Evolutionary conservation across 2,113 vertebrate genomes (phyloP).

Genomic region (Tauraco erythrolophus): DNA sequence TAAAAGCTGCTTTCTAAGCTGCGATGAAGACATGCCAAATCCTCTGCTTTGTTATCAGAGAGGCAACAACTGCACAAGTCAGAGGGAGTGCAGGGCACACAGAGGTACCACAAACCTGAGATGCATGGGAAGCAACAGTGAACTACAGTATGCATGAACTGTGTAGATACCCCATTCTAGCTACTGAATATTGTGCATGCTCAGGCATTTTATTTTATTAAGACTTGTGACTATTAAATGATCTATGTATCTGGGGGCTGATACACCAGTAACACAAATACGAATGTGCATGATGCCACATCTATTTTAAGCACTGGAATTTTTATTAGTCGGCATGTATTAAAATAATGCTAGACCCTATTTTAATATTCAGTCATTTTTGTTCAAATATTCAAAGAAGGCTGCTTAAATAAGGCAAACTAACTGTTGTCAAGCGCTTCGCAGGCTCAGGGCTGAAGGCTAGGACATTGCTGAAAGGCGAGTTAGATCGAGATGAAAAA

Average conservation of each 20-base stretch:
- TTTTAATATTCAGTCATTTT: not conserved
- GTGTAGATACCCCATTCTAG: not conserved
- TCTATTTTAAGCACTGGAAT: not conserved
- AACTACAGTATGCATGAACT: not conserved
- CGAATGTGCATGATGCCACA: not conserved
- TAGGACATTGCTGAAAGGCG: accelerated
- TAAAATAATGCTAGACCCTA: not conserved
- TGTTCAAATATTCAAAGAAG: not conserved
- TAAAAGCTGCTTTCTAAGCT: not conserved
- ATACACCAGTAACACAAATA: not conserved
- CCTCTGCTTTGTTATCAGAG: not conserved
- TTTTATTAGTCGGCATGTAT: not conserved
- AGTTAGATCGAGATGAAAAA: not conserved
- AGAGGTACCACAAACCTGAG: not conserved
- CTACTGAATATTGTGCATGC: not conserved
- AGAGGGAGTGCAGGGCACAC: accelerated
- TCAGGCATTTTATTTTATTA: not conserved
- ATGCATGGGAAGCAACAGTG: not conserved
- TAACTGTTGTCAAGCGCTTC: not conserved
- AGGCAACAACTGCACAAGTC: not conserved
- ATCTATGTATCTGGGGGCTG: not conserved
- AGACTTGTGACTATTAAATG: not conserved
- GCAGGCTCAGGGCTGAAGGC: not conserved
- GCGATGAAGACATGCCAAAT: not conserved
- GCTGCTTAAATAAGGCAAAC: not conserved